A percentile compares a stretch with the other conserved stretches of the same genome.
Conservation (phyloP, 1,140 invertebrate species). For the Diachasma alloeum region DNA sequence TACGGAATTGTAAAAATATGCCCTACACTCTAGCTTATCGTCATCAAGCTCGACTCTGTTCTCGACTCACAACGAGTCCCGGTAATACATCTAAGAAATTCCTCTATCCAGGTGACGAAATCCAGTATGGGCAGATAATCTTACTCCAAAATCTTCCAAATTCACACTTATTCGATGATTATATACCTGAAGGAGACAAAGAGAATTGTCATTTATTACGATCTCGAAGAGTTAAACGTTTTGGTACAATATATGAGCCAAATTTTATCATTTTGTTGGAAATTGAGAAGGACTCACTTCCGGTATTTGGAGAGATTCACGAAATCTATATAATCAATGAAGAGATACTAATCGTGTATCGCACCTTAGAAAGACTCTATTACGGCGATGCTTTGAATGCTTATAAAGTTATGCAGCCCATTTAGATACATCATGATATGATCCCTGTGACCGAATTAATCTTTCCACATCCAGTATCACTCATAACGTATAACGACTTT, state of each 20-base stretch:
- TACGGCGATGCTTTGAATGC: neutral
- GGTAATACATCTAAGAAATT: conserved; percentile 24
- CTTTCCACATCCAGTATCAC: conserved; percentile 22
- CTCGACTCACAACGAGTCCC: conserved; percentile 15
- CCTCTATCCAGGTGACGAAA: conserved; percentile 35
- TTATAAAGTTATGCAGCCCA: neutral
- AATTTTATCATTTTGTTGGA: neutral
- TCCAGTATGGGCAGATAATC: conserved; percentile 26
- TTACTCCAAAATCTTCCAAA: conserved; percentile 34
- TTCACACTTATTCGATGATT: conserved; percentile 18
- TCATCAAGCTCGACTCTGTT: conserved; percentile 32
- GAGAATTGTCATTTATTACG: neutral
- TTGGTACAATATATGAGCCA: neutral
- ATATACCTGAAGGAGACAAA: conserved; percentile 17
- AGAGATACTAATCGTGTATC: neutral
- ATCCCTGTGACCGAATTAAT: conserved; percentile 18
- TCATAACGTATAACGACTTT: neutral
- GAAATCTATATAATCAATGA: neutral
- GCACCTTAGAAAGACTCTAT: neutral
- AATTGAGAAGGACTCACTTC: neutral
- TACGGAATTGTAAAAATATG: conserved; percentile 40
- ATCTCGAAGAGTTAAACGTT: neutral
- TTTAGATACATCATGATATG: neutral
- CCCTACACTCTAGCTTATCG: conserved; percentile 33
- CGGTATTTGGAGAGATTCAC: neutral